Conservation (phyloP, 64 coral and sea anemone species). For the Montipora foliosa region DNA sequence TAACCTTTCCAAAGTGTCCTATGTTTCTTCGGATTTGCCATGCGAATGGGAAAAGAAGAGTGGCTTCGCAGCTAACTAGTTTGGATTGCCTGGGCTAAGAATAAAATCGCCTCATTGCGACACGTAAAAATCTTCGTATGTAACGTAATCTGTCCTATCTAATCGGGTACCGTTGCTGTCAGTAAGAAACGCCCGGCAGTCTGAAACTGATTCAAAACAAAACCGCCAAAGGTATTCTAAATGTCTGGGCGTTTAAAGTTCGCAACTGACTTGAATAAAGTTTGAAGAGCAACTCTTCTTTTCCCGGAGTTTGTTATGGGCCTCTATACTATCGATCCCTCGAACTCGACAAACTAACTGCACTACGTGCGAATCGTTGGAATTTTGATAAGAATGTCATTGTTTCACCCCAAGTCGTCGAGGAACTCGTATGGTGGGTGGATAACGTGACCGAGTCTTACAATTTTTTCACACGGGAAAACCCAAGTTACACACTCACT, state of each 20-base stretch:
- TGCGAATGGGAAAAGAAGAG: neutral
- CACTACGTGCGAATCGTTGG: conserved; percentile 24
- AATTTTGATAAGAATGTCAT: conserved; percentile 64
- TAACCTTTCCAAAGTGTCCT: neutral
- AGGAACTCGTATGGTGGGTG: conserved; percentile 60
- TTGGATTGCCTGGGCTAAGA: neutral
- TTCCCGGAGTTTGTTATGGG: conserved; percentile 21
- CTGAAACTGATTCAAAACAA: neutral
- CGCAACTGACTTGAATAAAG: too few relatives aligned
- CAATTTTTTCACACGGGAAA: conserved; percentile 6
- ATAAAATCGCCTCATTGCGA: conserved; percentile 6
- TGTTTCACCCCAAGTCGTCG: conserved; percentile 26
- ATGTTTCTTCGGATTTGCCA: conserved; percentile 3
- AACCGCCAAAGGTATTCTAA: conserved; percentile 18
- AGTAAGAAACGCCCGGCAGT: neutral
- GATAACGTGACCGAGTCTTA: conserved; percentile 11
- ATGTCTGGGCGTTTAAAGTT: neutral
- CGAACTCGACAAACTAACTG: conserved; percentile 45
- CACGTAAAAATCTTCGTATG: neutral
- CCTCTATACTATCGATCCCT: conserved; percentile 4
- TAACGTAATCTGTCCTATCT: too few relatives aligned
- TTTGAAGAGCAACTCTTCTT: neutral
- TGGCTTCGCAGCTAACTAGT: conserved; percentile 1
- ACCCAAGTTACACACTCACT: conserved; percentile 25
- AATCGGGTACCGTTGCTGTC: neutral